Evolutionary conservation across 2,797 vertebrate genomes (phyloP), one percentile per base, ranked within the genome.

Genomic region (Adelosebastes latens): DNA sequence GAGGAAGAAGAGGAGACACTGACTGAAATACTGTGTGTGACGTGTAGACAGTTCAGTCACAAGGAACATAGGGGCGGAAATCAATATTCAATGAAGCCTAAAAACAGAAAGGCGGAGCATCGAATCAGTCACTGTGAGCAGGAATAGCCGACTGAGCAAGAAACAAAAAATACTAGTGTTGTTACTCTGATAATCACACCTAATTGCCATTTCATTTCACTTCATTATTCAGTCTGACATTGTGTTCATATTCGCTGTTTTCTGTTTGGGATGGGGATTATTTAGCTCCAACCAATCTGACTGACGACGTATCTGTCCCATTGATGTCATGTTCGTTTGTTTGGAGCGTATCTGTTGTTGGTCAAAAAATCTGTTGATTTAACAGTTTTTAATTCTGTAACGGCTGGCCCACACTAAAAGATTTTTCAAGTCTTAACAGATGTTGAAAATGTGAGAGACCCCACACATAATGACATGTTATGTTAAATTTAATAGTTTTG

Each of bases 1-100:
- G 75, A 83, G 84, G 84, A 88, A 88, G 84, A 81, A 79, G 42
- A 77, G 20, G 62, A 80, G 79, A 83, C 78, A 11, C 16, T 29
- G 74, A 66, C 56, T 42, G 8, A 61, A 20, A 29, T 6, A 32
- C 34, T 61, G 42, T 67, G 34, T 61, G 42, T 56, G 75, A 71
- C 2, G 16, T 64, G 55, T 66, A 63, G 60, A 83, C 32, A n/a
- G 52, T 55, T 80, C 53, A 22, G 46, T 64, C 64, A 34, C 24
- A 74, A 65, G 58, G 22, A 53, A 42, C 70, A 66, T 3, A n/a
- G 1, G 29, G 53, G 8, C 16, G 27, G n/a, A 60, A 61, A 27
- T 70, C 29, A 24, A 25, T 78, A 22, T 55, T 64, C 36, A 52
- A 14, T 66, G 53, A 66, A 20, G 25, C 6, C 8, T 69, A 4